Base-by-base conservation (phyloP, 2,797 vertebrate genomes). In the Muscicapa comitata region DNA sequence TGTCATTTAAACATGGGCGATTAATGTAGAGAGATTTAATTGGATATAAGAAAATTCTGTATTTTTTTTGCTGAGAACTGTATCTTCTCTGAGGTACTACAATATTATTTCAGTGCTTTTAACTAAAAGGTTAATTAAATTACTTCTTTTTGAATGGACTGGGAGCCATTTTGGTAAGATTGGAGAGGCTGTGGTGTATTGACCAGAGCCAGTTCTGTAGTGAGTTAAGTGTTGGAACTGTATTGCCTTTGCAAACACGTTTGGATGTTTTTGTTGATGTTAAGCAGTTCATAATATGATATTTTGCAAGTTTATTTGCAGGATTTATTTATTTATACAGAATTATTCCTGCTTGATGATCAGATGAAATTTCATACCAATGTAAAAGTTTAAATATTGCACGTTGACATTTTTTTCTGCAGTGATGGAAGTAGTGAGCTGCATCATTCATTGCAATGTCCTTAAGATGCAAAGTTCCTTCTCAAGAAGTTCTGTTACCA, bases 391-490 rank as follows among this genome's bases (percentile, higher is more conserved):
- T 21, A 65, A 5, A 8, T 73, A 65, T 11, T 65, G 29, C 37
- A 8, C 6, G 1, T 6, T n/a, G 43, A 31, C 38, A 0, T 25
- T 45, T 66, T 82, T 67, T 75, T 14, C 37, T 94, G 63, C 33
- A 24, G 0, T 37, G 45, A 42, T 8, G 28, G 58, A 66, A 29
- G 48, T 48, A 62, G 45, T 28, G 63, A 87, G 61, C 59, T 88
- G 55, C 54, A 45, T 20, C 8, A 42, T 81, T 87, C 86, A 8
- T 47, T 82, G 88, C 86, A 75, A 0, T 35, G 42, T 50, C 70
- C 86, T 80, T 79, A 54, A 74, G 65, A 85, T 33, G 78, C 71
- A 61, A 38, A 88, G 62, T 21, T 89, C 57, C 86, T 95, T 95
- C 93, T 65, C 33, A 37, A 88, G 78, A 54, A 77, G 59, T 78